Evolutionary conservation across 2,113 vertebrate species (phyloP).

Genomic region (Phoenicopterus ruber): DNA sequence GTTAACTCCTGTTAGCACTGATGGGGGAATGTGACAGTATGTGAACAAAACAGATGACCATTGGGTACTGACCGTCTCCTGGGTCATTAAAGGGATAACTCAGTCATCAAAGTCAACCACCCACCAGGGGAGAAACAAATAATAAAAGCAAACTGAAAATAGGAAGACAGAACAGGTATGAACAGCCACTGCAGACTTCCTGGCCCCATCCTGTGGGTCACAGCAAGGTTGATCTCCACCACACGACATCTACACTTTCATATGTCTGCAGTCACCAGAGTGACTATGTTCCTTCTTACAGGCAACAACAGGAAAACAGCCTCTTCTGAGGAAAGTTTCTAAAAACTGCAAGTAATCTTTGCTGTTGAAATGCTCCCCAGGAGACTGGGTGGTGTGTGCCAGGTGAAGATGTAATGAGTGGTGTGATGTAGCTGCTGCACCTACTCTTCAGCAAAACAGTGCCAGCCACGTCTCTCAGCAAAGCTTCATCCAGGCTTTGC

Average conservation of each 20-base stretch:
- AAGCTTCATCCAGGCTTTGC: background rate
- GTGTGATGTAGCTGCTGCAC: background rate
- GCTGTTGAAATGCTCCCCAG: background rate
- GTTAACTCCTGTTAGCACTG: rapidly evolving
- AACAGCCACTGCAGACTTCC: background rate
- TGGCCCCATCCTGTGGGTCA: background rate
- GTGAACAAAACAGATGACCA: background rate
- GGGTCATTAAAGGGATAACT: background rate
- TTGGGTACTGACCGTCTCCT: background rate
- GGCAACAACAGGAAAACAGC: background rate
- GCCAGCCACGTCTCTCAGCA: background rate
- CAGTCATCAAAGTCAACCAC: background rate
- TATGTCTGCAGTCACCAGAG: background rate
- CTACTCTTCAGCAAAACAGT: background rate
- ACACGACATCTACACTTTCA: background rate
- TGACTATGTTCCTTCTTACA: background rate
- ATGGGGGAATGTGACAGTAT: background rate
- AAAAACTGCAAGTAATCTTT: background rate
- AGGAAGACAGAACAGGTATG: background rate
- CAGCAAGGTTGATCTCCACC: background rate
- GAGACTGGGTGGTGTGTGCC: background rate
- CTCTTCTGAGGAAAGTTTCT: background rate
- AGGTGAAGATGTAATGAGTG: background rate
- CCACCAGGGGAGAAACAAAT: background rate
- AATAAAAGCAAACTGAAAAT: background rate